Evolutionary conservation across 2,797 vertebrate genomes (phyloP), one percentile per base, ranked within the genome.

Genomic region (Acanthornis magna): DNA sequence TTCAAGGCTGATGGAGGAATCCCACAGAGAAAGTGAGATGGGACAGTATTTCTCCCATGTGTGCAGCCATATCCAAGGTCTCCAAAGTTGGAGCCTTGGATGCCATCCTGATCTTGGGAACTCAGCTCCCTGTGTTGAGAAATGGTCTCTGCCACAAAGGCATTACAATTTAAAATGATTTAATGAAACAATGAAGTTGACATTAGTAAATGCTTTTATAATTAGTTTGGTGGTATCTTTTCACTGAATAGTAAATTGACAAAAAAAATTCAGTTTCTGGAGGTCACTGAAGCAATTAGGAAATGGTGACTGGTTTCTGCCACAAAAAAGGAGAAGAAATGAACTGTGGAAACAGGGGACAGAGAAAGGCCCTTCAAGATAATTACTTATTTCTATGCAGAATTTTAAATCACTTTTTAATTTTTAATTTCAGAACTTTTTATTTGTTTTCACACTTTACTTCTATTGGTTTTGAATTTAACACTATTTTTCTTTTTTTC

Each of bases 271-370:
- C 17, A 36, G 29, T 85, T 92, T 92, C 71, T 10, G 2, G 71
- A 87, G 81, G 67, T 82, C 55, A 94, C 13, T 57, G 71, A 91
- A 89, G 61, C 38, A 88, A 91, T 88, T 89, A 74, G 38, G 58
- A 91, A 88, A 85, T 61, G 16, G 58, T 68, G 54, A 90, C 47
- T n/a, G 10, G 22, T 67, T 94, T 93, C 72, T 82, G 32, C 29
- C 30, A 47, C 32, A 78, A 78, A 78, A 83, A 85, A 61, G 45
- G 5, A 27, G 51, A 67, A 90, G 55, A 82, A 76, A 93, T 53
- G 40, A 82, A 67, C 42, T 61, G 23, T 79, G 42, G 45, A 85
- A 85, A 85, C 10, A 79, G 15, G 13, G 16, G 17, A 53, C 11
- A 73, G 26, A 40, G 32, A 32, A 80, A 91, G 13, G 7, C 4